Conservation (phyloP, 2,797 vertebrate genomes). For the Tympanoctomys barrerae region DNA sequence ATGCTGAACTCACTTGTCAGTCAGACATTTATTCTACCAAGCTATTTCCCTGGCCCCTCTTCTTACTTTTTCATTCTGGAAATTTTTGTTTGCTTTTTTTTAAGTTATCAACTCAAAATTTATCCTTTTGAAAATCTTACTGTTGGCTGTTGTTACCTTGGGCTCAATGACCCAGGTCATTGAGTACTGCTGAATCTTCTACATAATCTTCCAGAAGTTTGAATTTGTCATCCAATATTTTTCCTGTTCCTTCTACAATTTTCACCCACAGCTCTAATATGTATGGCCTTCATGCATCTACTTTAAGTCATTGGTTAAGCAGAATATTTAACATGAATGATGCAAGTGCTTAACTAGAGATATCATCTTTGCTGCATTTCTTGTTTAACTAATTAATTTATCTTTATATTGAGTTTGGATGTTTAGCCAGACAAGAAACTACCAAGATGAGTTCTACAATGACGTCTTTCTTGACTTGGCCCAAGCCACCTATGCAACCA, state of each 20-base stretch:
- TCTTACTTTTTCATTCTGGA: neutral
- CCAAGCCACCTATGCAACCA: neutral
- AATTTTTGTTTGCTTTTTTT: neutral
- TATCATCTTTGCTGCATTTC: neutral
- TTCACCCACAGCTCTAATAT: conserved; percentile 10
- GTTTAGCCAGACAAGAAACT: conserved; percentile 23
- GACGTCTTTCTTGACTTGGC: neutral
- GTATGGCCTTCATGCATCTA: neutral
- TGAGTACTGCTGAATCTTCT: neutral
- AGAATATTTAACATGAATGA: neutral
- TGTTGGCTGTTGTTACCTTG: conserved; percentile 1
- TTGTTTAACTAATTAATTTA: conserved; percentile 34
- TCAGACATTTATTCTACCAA: too few relatives aligned
- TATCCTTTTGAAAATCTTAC: neutral
- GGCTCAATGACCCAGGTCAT: neutral
- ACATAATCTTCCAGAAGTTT: neutral
- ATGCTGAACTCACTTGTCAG: too few relatives aligned
- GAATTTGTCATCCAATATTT: conserved; percentile 7
- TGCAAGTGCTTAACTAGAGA: conserved; percentile 6
- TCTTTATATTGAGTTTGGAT: neutral
- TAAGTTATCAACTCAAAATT: neutral
- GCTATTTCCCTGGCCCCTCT: neutral
- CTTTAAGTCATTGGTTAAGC: neutral
- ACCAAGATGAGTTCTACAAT: conserved; percentile 7
- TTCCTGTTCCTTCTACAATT: neutral